A percentile compares a stretch with the other conserved stretches of the same genome.
These are phyloP conservation scores for Scaptodrosophila latifasciaeformis DNA, from an alignment of 2,888 invertebrate species.

Conservation along the genomic window DNA sequence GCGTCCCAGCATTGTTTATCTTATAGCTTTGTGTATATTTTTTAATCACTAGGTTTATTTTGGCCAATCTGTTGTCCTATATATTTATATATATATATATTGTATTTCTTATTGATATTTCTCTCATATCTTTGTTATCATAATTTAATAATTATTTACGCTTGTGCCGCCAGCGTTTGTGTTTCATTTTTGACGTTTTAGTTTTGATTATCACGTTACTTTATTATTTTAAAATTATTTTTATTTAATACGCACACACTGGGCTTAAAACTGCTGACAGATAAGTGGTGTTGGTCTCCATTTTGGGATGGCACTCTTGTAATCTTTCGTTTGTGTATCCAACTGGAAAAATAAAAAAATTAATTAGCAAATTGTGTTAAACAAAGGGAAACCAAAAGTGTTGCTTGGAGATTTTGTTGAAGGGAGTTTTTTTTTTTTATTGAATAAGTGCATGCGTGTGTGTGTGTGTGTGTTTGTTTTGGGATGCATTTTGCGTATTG, in stretches of 20 bases:
- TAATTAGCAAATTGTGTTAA: too few species aligned
- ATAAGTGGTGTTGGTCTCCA: background rate
- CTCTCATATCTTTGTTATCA: constrained; percentile 13
- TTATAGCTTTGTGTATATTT: constrained; percentile 1
- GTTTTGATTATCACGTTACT: background rate
- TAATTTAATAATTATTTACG: constrained; percentile 47
- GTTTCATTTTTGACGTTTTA: constrained; percentile 46
- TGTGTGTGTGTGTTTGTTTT: too few species aligned
- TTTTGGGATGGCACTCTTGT: too few species aligned
- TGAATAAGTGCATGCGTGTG: constrained; percentile 25
- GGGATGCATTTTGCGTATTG: constrained; percentile 21
- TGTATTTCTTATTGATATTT: background rate
- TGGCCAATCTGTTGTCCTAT: background rate
- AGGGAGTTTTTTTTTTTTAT: too few species aligned
- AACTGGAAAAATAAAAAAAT: too few species aligned
- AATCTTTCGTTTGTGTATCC: too few species aligned
- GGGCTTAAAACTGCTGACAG: background rate
- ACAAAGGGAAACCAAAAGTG: too few species aligned
- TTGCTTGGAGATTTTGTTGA: too few species aligned
- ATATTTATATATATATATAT: background rate
- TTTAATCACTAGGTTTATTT: background rate
- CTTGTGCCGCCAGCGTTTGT: constrained; percentile 57
- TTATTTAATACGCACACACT: too few species aligned
- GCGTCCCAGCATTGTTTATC: constrained; percentile 76
- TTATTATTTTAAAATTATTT: background rate